These are phyloP conservation scores for Cassiopea xamachana DNA, from an alignment of 30 jellyfish, hydroid and myxozoan genomes.

Conservation along the genomic window DNA sequence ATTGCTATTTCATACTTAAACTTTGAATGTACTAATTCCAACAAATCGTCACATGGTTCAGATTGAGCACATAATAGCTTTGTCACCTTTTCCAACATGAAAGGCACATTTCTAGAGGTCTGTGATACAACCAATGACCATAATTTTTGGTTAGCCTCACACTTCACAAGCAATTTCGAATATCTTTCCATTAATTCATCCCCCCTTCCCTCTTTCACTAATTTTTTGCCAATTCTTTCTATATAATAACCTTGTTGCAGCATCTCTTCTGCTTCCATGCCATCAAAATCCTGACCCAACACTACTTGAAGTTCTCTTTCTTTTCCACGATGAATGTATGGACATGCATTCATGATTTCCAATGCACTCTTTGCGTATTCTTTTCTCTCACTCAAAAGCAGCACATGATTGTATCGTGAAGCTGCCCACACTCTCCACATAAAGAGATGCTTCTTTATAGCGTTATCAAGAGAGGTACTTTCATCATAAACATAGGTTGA, in stretches of 20 bases:
- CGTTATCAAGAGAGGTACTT: not conserved
- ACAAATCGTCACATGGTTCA: constrained; percentile 6
- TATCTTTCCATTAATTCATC: constrained; percentile 7
- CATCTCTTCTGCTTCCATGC: not conserved
- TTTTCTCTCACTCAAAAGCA: not conserved
- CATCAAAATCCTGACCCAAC: not conserved
- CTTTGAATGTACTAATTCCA: not conserved
- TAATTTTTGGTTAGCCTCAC: not conserved
- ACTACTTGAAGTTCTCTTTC: not conserved
- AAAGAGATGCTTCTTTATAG: not conserved
- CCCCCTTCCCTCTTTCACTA: not conserved
- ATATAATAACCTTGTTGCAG: not conserved
- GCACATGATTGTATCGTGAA: not conserved
- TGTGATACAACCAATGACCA: not conserved
- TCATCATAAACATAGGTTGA: not conserved
- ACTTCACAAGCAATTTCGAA: not conserved
- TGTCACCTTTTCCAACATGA: not conserved
- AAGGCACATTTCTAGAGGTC: not conserved
- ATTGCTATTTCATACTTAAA: not conserved
- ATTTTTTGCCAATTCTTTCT: not conserved
- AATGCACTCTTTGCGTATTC: not conserved
- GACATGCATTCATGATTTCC: not conserved
- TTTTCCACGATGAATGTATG: not conserved
- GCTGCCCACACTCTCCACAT: not conserved
- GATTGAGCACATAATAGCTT: not conserved